A percentile compares a stretch with the other conserved stretches of the same genome.
Evolutionary conservation across 2,888 invertebrate genomes (phyloP).

Genomic region (Drosophila nigricruria): DNA sequence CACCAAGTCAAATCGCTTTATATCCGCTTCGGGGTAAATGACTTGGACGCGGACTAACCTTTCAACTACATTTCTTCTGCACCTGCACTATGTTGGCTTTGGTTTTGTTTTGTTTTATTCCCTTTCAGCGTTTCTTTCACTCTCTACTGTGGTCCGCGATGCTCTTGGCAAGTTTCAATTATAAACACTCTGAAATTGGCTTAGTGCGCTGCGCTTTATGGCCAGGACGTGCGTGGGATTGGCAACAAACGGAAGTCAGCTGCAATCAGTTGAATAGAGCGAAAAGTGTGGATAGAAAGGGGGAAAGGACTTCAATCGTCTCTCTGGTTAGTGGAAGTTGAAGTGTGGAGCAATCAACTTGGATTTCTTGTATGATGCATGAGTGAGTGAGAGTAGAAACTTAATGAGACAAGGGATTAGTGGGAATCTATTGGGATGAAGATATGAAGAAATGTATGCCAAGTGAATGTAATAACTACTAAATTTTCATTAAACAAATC

Average conservation of each 20-base stretch:
- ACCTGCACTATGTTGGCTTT: conserved; percentile 6
- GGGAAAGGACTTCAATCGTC: not conserved
- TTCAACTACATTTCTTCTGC: conserved; percentile 27
- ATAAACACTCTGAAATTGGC: conserved; percentile 68
- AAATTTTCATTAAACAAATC: no score
- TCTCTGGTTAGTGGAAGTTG: not conserved
- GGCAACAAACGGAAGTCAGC: conserved; percentile 46
- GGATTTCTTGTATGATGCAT: conserved; percentile 1
- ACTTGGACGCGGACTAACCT: conserved; percentile 37
- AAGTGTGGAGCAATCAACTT: conserved; percentile 17
- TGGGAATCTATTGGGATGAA: not conserved
- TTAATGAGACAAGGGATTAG: not conserved
- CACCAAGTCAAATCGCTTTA: conserved; percentile 69
- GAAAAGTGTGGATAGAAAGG: not conserved
- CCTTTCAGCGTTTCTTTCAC: conserved; percentile 5
- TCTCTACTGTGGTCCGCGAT: conserved; percentile 6
- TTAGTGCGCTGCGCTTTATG: conserved; percentile 57
- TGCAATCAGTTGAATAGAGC: conserved; percentile 26
- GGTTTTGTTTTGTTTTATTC: conserved; percentile 16
- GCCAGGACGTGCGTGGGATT: conserved; percentile 55
- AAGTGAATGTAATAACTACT: no score
- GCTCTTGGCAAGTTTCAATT: conserved; percentile 55
- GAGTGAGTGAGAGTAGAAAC: conserved; percentile 7
- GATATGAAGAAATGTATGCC: not conserved
- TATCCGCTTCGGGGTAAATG: conserved; percentile 58